These are phyloP conservation scores for Phaedon cochleariae DNA, from an alignment of 2,888 invertebrate genomes.

Conservation along the genomic window DNA sequence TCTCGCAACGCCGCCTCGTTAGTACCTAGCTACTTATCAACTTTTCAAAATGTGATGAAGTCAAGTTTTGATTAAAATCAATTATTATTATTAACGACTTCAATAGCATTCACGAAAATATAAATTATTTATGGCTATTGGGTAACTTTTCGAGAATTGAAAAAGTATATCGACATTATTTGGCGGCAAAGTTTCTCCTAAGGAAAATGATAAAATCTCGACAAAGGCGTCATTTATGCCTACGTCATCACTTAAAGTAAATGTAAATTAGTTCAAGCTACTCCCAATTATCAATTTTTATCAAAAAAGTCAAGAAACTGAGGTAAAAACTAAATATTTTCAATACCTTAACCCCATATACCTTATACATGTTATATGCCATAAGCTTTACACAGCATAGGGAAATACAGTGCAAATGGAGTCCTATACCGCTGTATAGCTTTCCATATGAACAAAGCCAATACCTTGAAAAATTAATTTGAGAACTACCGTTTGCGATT, in stretches of 20 bases:
- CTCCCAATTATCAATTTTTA: conserved; percentile 13
- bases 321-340: conserved; percentile 47
- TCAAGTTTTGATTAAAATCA: no score
- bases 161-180: conserved; percentile 28
- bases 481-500: conserved; percentile 12
- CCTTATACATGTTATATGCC: conserved; percentile 51
- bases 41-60: no score
- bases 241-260: conserved; percentile 62
- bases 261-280: conserved; percentile 44
- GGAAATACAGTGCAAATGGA: conserved; percentile 63
- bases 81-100: no score
- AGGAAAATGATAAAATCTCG: conserved; percentile 51
- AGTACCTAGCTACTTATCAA: no score
- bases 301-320: conserved; percentile 40
- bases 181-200: conserved; percentile 56
- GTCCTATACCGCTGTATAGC: conserved; percentile 60
- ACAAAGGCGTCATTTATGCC: conserved; percentile 55
- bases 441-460: conserved; percentile 63
- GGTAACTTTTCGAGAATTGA: no score
- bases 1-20: no score
- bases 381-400: conserved; percentile 55
- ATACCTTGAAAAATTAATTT: conserved; percentile 46
- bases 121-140: no score
- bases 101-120: no score
- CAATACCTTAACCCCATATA: conserved; percentile 45